Base-by-base conservation (phyloP, 2,888 invertebrate species). In the Acrocera orbiculus region DNA sequence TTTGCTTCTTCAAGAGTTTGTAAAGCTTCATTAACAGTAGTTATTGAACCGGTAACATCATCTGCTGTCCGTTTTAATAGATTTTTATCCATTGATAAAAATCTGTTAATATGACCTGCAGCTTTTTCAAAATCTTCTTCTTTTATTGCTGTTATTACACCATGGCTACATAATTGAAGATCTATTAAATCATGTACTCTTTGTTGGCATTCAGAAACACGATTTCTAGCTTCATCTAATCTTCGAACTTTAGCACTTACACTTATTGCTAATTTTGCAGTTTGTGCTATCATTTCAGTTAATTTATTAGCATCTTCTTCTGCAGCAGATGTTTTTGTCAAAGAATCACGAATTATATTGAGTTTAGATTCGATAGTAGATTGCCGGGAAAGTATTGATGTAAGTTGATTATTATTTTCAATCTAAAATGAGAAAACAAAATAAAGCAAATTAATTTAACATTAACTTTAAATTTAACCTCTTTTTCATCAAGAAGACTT, bases 71-170 rank as follows among this genome's bases (percentile, higher is more conserved):
- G 70, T 48, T 76, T 72, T 6, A 87, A 52, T 9, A 82, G 63
- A 40, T 73, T 73, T 49, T 90, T 87, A 62, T 93, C 93, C 76
- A 95, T 86, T 34, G 81, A 77, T 26, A 93, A 66, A 60, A 89
- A 95, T 27, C 96, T 70, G 46, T 93, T 87, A 28, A 98, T 82
- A 53, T 95, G 95, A 1, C 77, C 87, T 9, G 96, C 95, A 34
- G 93, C 72, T 62, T 85, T 81, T 59, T 99, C 98, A 62, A 85
- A 96, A 56, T 99, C 92, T 59, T 95, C 92, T 46, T 86, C 83
- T 42, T 76, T 73, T 34, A 99, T 76, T 1, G 98, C 93, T 31
- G 82, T 76, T 43, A 90, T 82, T 0, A 98, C 96, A n/a, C 95
- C 96, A 54, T 93, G 87, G 30, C 92, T 90, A 56, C 96, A 98